phyloP scores from a whole-genome alignment of 1,140 invertebrate genomes.

The Drosophila parvula region DNA sequence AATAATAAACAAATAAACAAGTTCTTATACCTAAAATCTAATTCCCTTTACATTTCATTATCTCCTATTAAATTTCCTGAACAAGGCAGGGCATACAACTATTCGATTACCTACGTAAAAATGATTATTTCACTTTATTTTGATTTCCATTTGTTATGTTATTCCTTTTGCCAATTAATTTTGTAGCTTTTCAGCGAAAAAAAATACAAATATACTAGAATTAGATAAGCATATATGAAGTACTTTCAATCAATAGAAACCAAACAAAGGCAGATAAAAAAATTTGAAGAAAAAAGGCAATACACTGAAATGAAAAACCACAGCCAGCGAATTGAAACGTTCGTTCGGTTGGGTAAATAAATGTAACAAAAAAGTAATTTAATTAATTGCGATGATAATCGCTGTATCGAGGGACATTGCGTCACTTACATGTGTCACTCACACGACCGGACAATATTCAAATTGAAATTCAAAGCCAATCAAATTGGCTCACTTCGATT shows the following conservation, averaged over 20 bases:
- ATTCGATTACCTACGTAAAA: constrained; percentile 14
- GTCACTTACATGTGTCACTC: constrained; percentile 70
- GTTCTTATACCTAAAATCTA: too few species aligned
- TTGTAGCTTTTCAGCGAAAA: constrained; percentile 28
- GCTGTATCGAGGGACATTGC: constrained; percentile 46
- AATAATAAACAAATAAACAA: too few species aligned
- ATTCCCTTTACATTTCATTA: too few species aligned
- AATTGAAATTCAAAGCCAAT: constrained; percentile 26
- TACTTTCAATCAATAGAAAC: constrained; percentile 52
- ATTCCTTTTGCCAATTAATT: constrained; percentile 56
- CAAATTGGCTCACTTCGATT: constrained; percentile 26
- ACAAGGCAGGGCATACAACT: background rate
- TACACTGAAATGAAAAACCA: constrained; percentile 12
- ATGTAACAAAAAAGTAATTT: constrained; percentile 39
- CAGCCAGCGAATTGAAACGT: constrained; percentile 29
- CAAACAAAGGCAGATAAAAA: constrained; percentile 46
- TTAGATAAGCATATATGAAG: constrained; percentile 70
- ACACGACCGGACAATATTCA: constrained; percentile 30
- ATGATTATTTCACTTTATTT: constrained; percentile 37
- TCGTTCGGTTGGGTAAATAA: constrained; percentile 55
- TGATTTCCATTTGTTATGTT: constrained; percentile 47
- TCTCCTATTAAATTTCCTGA: background rate
- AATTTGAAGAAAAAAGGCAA: constrained; percentile 15
- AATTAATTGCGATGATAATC: constrained; percentile 48
- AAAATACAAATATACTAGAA: constrained; percentile 42